Base-by-base conservation (phyloP, 2,113 vertebrate genomes). In the Uria aalge region DNA sequence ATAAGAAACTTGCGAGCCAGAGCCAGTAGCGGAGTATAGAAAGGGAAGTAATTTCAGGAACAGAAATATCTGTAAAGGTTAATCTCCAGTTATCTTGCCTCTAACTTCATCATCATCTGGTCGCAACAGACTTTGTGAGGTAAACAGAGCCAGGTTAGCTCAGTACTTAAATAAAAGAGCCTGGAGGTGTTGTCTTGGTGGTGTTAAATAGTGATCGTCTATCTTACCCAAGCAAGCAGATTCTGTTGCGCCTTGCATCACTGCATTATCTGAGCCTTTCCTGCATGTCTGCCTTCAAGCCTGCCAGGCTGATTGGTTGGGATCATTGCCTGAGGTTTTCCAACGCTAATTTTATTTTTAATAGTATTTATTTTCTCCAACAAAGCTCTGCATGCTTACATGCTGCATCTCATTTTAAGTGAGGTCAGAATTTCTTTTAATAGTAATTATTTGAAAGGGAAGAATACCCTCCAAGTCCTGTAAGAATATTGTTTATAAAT, bases 41-140 rank as follows among this genome's bases (percentile, higher is more conserved):
- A 96, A 90, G 66, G 94, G 94, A 96, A 96, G 90, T 96, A 79
- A 94, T 96, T 96, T 96, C 85, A 94, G 93, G 94, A 97, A 96
- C 85, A 96, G 88, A 96, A 93, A 94, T 96, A 95, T 92, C 91
- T 87, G 77, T 89, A 45, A 87, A 92, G 84, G 77, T 94, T 94
- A 89, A 95, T 96, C 91, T 95, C 62, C 86, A 94, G 56, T 92
- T 92, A 95, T 95, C 86, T 92, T 84, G 74, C 92, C 43, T 81
- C 90, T 90, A 67, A 94, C 88, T 94, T 92, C 77, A 82, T 91
- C 68, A 67, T 94, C 73, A 90, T 92, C 86, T 94, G 69, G 80
- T 91, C 24, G 8, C 60, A 93, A 81, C 77, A 95, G 73, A 92
- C 76, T 95, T 73, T 30, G 59, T 83, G 80, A 81, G 91, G 48